phyloP scores from a whole-genome alignment of 2,113 vertebrate genomes.

The Leptosomus discolor region DNA sequence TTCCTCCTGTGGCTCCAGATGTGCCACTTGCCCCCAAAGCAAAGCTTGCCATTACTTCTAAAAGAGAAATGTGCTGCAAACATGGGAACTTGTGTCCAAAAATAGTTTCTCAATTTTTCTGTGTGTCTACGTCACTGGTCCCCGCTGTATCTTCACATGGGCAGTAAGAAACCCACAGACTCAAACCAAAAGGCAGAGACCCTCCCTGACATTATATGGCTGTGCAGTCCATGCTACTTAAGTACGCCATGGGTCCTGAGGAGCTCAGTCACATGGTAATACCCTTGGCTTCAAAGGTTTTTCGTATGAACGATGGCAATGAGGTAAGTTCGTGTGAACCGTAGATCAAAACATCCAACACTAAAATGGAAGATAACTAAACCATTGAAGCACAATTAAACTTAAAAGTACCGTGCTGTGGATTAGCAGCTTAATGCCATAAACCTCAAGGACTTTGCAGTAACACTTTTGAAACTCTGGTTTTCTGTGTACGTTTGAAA shows the following conservation, averaged over 20 bases:
- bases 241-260: neutral
- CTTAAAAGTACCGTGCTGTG: neutral
- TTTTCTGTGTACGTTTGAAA: neutral
- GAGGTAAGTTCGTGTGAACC: neutral
- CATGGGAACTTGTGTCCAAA: neutral
- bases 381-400: neutral
- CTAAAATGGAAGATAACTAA: constrained; percentile 20
- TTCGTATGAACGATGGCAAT: neutral
- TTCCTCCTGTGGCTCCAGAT: neutral
- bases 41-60: neutral
- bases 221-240: neutral
- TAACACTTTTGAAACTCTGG: neutral
- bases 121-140: accelerated
- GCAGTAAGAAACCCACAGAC: neutral
- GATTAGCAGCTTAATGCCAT: neutral
- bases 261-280: neutral
- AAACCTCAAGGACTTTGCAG: neutral
- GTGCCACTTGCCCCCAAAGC: neutral
- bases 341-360: neutral
- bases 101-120: neutral
- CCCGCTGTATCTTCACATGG: neutral
- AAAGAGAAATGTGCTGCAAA: neutral
- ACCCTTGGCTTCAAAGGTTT: neutral
- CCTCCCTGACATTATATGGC: neutral
- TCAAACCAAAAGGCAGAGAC: neutral